Evolutionary conservation across 2,888 invertebrate species (phyloP).

Genomic region (Phengaris arion): DNA sequence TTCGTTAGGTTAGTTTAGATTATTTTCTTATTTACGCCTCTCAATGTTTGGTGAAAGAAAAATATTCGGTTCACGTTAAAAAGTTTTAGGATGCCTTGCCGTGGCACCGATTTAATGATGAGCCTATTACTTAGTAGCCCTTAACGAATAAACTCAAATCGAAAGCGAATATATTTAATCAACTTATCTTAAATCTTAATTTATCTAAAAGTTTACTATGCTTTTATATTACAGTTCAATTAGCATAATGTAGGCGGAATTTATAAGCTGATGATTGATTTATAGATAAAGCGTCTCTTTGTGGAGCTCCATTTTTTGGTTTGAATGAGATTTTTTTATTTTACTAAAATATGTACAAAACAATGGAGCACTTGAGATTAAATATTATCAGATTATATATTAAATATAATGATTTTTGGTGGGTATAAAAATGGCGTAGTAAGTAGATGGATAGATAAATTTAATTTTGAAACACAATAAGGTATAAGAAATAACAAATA

Average conservation of each 20-base stretch:
- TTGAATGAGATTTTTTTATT: too few relatives aligned
- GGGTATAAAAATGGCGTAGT: too few relatives aligned
- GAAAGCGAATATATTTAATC: not conserved
- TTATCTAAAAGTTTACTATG: not conserved
- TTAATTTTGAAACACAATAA: not conserved
- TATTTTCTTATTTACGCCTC: not conserved
- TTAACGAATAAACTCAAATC: not conserved
- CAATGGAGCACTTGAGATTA: too few relatives aligned
- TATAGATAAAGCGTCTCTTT: not conserved
- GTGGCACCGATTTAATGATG: not conserved
- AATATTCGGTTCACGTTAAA: not conserved
- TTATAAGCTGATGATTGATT: not conserved
- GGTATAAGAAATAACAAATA: not conserved
- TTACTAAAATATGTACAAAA: not conserved
- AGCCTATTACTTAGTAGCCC: not conserved
- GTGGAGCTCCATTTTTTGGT: not conserved
- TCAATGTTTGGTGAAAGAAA: not conserved
- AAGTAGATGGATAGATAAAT: too few relatives aligned
- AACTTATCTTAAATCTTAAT: not conserved
- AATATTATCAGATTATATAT: too few relatives aligned
- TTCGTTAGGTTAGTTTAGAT: too few relatives aligned
- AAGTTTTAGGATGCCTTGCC: not conserved
- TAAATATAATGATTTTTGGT: too few relatives aligned
- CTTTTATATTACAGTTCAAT: not conserved
- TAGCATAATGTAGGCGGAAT: not conserved